These are phyloP conservation scores for Microplitis deprimator DNA, from an alignment of 2,888 invertebrate species.

Conservation along the genomic window DNA sequence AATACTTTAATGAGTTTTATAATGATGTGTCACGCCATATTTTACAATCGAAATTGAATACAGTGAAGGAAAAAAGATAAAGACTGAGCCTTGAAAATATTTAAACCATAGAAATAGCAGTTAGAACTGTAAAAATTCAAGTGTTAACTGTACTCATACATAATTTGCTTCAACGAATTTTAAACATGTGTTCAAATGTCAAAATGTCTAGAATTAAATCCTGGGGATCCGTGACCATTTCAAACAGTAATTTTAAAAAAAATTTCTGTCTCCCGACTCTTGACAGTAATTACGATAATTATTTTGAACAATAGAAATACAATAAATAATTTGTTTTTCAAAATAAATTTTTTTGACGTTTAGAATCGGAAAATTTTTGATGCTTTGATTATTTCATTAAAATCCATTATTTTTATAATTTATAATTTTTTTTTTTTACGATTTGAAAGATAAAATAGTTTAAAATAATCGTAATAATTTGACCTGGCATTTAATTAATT, in stretches of 20 bases:
- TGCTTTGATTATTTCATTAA: neutral
- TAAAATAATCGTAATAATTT: neutral
- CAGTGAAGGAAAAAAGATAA: neutral
- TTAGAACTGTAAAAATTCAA: no score
- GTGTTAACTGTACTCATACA: no score
- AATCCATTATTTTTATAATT: neutral
- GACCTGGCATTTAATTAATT: neutral
- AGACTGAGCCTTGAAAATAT: neutral
- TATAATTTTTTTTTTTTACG: neutral
- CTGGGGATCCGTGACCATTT: no score
- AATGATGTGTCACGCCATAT: conserved; percentile 40
- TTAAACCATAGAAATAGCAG: no score
- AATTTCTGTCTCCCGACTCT: neutral
- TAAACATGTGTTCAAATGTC: no score
- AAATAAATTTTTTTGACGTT: neutral
- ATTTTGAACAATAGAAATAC: neutral
- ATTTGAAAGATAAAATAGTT: neutral
- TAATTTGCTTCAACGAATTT: no score
- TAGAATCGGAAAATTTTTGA: neutral
- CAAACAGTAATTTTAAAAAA: no score
- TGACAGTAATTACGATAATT: neutral
- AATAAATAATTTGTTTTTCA: neutral
- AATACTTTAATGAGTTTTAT: conserved; percentile 44
- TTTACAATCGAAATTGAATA: conserved; percentile 26
- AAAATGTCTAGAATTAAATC: no score